Evolutionary conservation across 1,140 invertebrate genomes (phyloP).

Genomic region (Listronotus bonariensis): DNA sequence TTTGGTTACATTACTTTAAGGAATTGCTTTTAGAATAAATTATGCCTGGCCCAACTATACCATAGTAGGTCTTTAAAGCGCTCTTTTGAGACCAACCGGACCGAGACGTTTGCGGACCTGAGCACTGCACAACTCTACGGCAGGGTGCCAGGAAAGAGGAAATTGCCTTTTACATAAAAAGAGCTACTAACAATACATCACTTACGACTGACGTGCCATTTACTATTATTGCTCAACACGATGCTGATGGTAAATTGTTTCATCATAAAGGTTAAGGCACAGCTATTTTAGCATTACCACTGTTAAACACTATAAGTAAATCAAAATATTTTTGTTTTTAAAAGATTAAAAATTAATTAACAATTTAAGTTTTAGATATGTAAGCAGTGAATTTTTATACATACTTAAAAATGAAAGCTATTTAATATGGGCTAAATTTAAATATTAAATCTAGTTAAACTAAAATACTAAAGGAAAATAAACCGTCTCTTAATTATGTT

Average conservation of each 20-base stretch:
- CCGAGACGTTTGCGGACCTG: conserved; percentile 17
- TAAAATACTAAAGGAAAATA: too few relatives aligned
- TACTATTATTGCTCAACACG: conserved; percentile 31
- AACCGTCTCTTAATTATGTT: too few relatives aligned
- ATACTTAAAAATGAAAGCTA: too few relatives aligned
- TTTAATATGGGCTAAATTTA: too few relatives aligned
- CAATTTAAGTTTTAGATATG: too few relatives aligned
- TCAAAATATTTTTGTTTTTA: too few relatives aligned
- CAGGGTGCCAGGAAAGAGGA: conserved; percentile 33
- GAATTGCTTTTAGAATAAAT: too few relatives aligned
- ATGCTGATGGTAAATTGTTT: neutral
- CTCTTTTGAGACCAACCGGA: conserved; percentile 22
- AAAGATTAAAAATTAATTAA: too few relatives aligned
- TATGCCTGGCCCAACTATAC: too few relatives aligned
- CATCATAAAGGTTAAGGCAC: neutral
- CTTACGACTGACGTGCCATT: conserved; percentile 34
- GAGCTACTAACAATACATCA: conserved; percentile 37
- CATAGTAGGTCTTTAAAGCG: conserved; percentile 17
- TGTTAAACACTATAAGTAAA: neutral
- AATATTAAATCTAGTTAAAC: too few relatives aligned
- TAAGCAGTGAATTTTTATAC: too few relatives aligned
- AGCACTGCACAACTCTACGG: conserved; percentile 4
- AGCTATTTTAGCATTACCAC: conserved; percentile 9
- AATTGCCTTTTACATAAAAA: conserved; percentile 41
- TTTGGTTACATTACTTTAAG: too few relatives aligned